Evolutionary conservation across 2,888 invertebrate genomes (phyloP), one percentile per base, ranked within the genome.

Genomic region (Ethmia dodecea): DNA sequence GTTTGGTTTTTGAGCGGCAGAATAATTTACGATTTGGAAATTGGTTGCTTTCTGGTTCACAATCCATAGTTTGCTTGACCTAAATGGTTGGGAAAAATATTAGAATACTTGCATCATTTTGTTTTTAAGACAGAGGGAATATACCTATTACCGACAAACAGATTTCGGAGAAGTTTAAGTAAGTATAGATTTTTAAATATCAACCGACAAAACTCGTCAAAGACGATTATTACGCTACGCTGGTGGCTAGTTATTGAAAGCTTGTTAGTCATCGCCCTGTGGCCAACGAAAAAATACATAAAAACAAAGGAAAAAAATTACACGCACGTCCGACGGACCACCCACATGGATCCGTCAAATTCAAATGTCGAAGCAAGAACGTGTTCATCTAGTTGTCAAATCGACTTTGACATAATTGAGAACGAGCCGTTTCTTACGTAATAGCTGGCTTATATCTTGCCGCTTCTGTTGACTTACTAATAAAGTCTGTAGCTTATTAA

Each of bases 321-420:
- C 60, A 61, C 59, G 60, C 64, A 62, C 59, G 29, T 33, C 60
- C 56, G 46, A 42, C 33, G 55, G 84, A 83, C 84, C 84, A 84
- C 84, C 84, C 84, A 81, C 75, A 66, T 49, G 51, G 78, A 60
- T 68, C 67, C 63, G 73, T 79, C 78, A 76, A 76, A 73, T 71
- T 70, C 67, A 55, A 73, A 73, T 60, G 66, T 77, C 70, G 73
- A 70, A 66, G 60, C 53, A 55, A 48, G 66, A 73, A 69, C 79
- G 76, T 83, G 83, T 81, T 83, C 84, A 81, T 83, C 83, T 79
- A 80, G 67, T 77, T 83, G 81, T 81, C 83, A 81, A 83, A 84
- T 83, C 69, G 73, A 68, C 62, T 81, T 79, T 78, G 84, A 84
- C 84, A 74, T 81, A 80, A 81, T 81, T 77, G 73, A 70, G 70